Conservation (phyloP, 2,113 vertebrate species). For the Helogale parvula region DNA sequence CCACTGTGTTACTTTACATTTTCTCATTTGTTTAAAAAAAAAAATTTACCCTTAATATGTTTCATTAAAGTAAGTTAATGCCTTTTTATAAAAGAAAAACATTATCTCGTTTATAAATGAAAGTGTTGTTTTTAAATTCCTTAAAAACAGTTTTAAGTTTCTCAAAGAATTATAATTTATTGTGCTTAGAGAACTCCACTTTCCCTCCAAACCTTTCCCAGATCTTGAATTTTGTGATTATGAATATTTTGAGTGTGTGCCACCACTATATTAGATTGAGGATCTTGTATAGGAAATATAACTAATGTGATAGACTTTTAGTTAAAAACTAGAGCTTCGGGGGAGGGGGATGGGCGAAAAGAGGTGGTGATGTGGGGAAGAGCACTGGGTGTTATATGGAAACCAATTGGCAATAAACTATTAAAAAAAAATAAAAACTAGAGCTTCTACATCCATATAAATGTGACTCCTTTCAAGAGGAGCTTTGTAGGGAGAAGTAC, state of each 20-base stretch:
- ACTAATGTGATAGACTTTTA: not conserved
- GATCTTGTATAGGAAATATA: not conserved
- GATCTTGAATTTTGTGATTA: not conserved
- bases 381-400: no score
- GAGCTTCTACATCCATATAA: not conserved
- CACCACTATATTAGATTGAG: not conserved
- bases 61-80: slow-evolving; percentile 19
- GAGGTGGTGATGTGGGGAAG: no score
- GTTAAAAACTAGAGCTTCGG: not conserved
- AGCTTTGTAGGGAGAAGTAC: not conserved
- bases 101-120: slow-evolving; percentile 21
- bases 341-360: no score
- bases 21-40: slow-evolving; percentile 41
- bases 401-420: no score
- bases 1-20: not conserved
- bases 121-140: not conserved
- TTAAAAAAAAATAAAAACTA: not conserved
- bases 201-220: not conserved
- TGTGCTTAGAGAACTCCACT: not conserved
- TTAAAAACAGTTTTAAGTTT: slow-evolving; percentile 24
- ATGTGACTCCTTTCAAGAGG: not conserved
- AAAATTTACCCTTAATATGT: not conserved
- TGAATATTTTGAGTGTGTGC: not conserved
- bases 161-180: not conserved
- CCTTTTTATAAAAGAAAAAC: not conserved